Evolutionary conservation across 2,797 vertebrate species (phyloP).

Genomic region (Clarias laeviceps): DNA sequence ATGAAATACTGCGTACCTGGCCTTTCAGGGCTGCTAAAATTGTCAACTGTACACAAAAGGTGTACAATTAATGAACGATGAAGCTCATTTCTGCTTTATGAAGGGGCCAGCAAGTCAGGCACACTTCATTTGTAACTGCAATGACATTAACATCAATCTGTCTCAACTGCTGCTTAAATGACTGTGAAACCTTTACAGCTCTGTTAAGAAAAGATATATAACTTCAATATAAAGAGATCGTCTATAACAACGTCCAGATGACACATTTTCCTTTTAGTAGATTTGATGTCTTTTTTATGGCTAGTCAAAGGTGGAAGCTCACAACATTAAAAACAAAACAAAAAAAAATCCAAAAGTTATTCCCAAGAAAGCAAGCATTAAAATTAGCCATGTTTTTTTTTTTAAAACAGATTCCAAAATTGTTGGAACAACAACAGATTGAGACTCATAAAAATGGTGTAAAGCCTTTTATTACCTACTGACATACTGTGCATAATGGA

Average conservation of each 20-base stretch:
- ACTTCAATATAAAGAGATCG: slow-evolving; percentile 67
- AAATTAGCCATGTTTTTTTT: slow-evolving; percentile 62
- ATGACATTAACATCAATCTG: slow-evolving; percentile 81
- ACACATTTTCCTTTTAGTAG: slow-evolving; percentile 64
- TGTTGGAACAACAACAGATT: slow-evolving; percentile 78
- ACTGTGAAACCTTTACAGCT: slow-evolving; percentile 80
- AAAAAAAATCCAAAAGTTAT: neutral
- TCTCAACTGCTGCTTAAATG: slow-evolving; percentile 79
- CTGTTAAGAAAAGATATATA: slow-evolving; percentile 76
- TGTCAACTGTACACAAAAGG: slow-evolving; percentile 50
- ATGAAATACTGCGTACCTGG: neutral
- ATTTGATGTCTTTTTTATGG: slow-evolving; percentile 58
- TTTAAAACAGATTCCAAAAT: slow-evolving; percentile 68
- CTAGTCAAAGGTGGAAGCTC: slow-evolving; percentile 59
- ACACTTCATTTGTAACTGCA: slow-evolving; percentile 71
- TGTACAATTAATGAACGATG: slow-evolving; percentile 64
- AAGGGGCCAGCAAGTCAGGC: slow-evolving; percentile 56
- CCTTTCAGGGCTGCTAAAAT: slow-evolving; percentile 2
- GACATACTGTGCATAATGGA: slow-evolving; percentile 77
- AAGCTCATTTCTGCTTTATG: slow-evolving; percentile 70
- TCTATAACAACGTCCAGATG: slow-evolving; percentile 66
- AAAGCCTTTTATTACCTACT: slow-evolving; percentile 75
- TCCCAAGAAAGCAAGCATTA: slow-evolving; percentile 53
- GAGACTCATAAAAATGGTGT: slow-evolving; percentile 73
- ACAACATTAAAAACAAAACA: slow-evolving; percentile 42